Conservation (phyloP, 1,140 invertebrate species). For the Drosophila pseudoobscura region DNA sequence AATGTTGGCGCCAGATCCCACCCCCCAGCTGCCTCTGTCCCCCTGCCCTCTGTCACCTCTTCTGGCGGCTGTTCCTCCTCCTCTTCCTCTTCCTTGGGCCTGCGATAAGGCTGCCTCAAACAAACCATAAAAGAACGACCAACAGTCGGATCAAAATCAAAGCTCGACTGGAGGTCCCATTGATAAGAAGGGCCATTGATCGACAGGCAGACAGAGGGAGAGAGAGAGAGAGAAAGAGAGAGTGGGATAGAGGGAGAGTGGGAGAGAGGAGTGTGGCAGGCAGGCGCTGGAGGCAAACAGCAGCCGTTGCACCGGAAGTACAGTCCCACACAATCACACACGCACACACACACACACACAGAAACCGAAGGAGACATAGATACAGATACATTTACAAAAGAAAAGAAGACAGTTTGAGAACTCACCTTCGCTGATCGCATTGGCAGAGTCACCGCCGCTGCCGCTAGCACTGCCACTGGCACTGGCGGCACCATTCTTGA, state of each 20-base stretch:
- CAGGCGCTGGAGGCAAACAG: no score
- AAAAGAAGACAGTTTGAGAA: not conserved
- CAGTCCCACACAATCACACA: constrained; percentile 3
- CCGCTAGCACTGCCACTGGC: constrained; percentile 27
- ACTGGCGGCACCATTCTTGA: constrained; percentile 71
- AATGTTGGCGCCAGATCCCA: constrained; percentile 63
- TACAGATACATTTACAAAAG: not conserved
- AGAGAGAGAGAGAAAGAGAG: no score
- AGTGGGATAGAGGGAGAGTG: no score
- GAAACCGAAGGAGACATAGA: no score
- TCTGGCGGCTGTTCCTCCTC: not conserved
- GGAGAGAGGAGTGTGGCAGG: no score
- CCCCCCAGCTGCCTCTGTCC: not conserved
- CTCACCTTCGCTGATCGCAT: constrained; percentile 79
- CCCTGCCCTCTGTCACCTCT: not conserved
- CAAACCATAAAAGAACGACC: constrained; percentile 47
- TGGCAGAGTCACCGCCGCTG: constrained; percentile 27
- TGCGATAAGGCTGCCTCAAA: constrained; percentile 43
- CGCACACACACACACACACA: no score
- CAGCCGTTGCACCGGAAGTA: constrained; percentile 5
- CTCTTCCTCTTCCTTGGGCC: constrained; percentile 13
- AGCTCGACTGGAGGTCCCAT: constrained; percentile 20
- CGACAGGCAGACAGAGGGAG: no score
- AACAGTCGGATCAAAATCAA: constrained; percentile 18
- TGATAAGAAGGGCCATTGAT: constrained; percentile 19